These are phyloP conservation scores for Teinopalpus imperialis DNA, from an alignment of 2,888 invertebrate species.

Conservation along the genomic window DNA sequence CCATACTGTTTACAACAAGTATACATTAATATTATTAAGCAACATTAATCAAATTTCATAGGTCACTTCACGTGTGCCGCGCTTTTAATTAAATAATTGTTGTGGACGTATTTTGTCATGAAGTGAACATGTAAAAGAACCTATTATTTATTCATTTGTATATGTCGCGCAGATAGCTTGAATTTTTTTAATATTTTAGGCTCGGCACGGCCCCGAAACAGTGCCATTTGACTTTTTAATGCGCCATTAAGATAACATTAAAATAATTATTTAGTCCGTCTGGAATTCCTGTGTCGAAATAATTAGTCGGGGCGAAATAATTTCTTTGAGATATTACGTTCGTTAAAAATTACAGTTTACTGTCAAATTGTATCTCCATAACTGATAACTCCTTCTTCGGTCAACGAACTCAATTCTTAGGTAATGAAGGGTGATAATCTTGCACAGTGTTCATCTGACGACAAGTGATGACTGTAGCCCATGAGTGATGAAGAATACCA, in stretches of 20 bases:
- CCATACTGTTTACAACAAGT: too few relatives aligned
- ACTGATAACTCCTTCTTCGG: too few relatives aligned
- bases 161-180: slow-evolving; percentile 3
- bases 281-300: slow-evolving; percentile 16
- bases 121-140: background rate
- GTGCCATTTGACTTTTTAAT: slow-evolving; percentile 27
- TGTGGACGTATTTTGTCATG: too few relatives aligned
- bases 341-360: slow-evolving; percentile 9
- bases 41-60: slow-evolving; percentile 8
- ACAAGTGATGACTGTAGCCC: too few relatives aligned
- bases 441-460: too few relatives aligned
- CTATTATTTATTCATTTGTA: background rate
- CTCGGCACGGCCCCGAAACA: slow-evolving; percentile 11
- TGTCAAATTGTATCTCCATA: too few relatives aligned
- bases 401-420: too few relatives aligned
- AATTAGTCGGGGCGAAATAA: slow-evolving; percentile 7
- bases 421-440: too few relatives aligned
- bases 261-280: slow-evolving; percentile 24
- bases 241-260: slow-evolving; percentile 28
- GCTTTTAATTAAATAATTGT: background rate
- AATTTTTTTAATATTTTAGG: slow-evolving; percentile 11
- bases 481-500: too few relatives aligned
- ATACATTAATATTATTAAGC: background rate
- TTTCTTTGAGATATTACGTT: slow-evolving; percentile 6
- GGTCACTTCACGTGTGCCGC: background rate